Conservation (phyloP, 2,888 invertebrate species). For the Buathra laborator region DNA sequence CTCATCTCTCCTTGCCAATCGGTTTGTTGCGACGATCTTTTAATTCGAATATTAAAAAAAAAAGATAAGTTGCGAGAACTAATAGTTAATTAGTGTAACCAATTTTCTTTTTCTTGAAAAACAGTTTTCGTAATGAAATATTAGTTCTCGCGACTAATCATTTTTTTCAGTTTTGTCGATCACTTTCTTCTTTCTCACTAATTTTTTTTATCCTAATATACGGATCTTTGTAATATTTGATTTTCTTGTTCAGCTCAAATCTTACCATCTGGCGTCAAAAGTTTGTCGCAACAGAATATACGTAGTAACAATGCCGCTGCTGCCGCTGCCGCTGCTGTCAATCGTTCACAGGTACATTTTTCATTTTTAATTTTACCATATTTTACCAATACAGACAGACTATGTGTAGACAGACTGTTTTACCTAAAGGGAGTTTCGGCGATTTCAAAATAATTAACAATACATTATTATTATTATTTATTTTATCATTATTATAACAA, state of each 20-base stretch:
- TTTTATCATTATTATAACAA: neutral
- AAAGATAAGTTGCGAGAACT: neutral
- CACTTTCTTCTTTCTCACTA: too few relatives aligned
- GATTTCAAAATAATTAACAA: too few relatives aligned
- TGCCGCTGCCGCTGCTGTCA: slow-evolving; percentile 77
- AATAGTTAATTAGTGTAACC: too few relatives aligned
- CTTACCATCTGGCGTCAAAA: slow-evolving; percentile 83
- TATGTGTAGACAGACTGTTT: too few relatives aligned
- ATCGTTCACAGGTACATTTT: slow-evolving; percentile 53
- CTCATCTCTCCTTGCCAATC: slow-evolving; percentile 84
- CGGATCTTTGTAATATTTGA: neutral
- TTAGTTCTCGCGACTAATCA: too few relatives aligned
- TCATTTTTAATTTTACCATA: neutral
- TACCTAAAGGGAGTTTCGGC: too few relatives aligned
- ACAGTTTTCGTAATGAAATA: too few relatives aligned
- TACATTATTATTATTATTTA: too few relatives aligned
- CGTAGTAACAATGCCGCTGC: slow-evolving; percentile 82
- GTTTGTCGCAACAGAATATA: slow-evolving; percentile 83
- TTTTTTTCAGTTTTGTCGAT: too few relatives aligned
- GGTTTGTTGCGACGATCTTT: slow-evolving; percentile 74
- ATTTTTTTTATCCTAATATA: neutral
- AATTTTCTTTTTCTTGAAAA: too few relatives aligned
- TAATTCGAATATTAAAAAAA: neutral
- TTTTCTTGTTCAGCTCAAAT: slow-evolving; percentile 81
- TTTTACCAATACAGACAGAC: too few relatives aligned